Base-by-base conservation (phyloP, 2,888 invertebrate species). In the Selenia dentaria region DNA sequence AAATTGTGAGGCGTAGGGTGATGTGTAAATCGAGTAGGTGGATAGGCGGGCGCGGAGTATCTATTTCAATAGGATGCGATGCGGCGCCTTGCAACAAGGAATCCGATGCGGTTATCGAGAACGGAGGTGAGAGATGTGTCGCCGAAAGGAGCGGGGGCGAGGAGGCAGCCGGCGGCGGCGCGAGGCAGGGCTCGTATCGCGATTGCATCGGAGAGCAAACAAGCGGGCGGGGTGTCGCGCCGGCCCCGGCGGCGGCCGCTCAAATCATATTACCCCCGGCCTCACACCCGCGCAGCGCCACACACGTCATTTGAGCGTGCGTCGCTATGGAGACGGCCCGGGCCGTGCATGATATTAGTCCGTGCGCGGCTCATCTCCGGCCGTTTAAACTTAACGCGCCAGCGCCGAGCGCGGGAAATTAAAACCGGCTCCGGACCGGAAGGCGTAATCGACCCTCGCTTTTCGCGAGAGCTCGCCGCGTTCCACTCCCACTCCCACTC, bases 241-340 rank as follows among this genome's bases (percentile, higher is more conserved):
- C 58, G 71, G 66, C 74, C 77, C 76, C 79, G 77, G 22, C 22
- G 25, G 25, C 9, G 25, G 76, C 72, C 76, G 85, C 83, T 87
- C 87, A 89, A 89, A 89, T 89, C 89, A 89, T 90, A 88, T 89
- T 88, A 89, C 89, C 89, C 85, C 87, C 83, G 67, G 74, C 73
- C 85, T 77, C 83, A 82, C 83, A 80, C 86, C 78, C 74, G 70
- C 62, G 58, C 66, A 60, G 69, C 80, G 65, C 79, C 82, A 76
- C 93, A 93, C 93, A 92, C 93, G 92, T 93, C 92, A 93, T 93
- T 92, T 92, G 91, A 92, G 92, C 91, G 91, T 91, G 91, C 92
- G 93, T 93, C 92, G 92, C 93, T 91, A 92, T 91, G 92, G 92
- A 91, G 91, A 93, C 93, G 84, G 92, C 92, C 92, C 92, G 92